A percentile compares a stretch with the other conserved stretches of the same genome.
Evolutionary conservation across 2,113 vertebrate genomes (phyloP).

Genomic region (Seriola aureovittata): DNA sequence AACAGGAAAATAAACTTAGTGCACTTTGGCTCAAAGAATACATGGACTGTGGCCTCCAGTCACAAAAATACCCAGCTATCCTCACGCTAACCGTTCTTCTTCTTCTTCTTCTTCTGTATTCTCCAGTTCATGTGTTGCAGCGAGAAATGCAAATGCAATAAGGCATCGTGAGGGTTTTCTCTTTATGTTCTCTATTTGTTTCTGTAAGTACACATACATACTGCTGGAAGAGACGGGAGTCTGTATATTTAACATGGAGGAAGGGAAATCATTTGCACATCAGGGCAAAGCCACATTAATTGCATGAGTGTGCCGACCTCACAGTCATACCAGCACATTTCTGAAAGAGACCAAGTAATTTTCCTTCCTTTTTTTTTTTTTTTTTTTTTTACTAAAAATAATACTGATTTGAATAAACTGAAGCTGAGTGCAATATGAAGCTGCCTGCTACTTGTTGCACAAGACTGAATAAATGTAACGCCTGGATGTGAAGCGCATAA

Average conservation of each 20-base stretch:
- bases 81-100: not conserved
- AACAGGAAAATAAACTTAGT: slow-evolving; percentile 10
- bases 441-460: too few species aligned
- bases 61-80: not conserved
- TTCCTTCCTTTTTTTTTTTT: too few species aligned
- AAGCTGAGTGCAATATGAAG: not conserved
- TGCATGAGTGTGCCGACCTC: too few species aligned
- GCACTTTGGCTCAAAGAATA: not conserved
- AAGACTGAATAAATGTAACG: not conserved
- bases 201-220: not conserved
- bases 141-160: not conserved
- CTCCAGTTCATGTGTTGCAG: not conserved
- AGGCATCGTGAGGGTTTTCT: not conserved
- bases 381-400: not conserved
- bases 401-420: not conserved
- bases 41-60: not conserved
- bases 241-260: not conserved
- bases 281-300: not conserved
- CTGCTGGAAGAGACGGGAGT: not conserved
- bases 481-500: not conserved
- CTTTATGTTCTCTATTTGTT: not conserved
- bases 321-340: too few species aligned
- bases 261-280: not conserved
- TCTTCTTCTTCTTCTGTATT: not conserved
- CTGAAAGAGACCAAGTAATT: too few species aligned